These are phyloP conservation scores for Euura lappo DNA, from an alignment of 1,140 invertebrate genomes.

Conservation along the genomic window DNA sequence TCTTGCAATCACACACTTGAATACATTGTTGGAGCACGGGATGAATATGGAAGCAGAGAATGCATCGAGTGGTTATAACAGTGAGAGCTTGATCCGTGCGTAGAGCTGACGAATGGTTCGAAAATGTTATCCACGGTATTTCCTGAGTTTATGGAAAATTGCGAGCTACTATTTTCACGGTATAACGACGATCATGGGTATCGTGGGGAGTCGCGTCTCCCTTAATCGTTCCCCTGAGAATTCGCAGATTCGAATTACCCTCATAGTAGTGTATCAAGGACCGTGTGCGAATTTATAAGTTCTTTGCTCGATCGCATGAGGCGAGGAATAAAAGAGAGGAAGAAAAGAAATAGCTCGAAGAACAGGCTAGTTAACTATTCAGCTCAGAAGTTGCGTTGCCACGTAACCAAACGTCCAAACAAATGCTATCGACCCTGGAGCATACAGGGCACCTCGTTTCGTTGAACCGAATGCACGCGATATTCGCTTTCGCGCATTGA, in stretches of 20 bases:
- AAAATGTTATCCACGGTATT: neutral
- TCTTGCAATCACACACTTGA: too few species aligned
- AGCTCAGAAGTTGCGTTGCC: neutral
- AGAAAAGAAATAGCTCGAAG: neutral
- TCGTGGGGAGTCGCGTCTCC: neutral
- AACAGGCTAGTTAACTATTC: neutral
- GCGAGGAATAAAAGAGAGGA: too few species aligned
- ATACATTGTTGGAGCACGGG: too few species aligned
- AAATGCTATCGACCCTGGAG: neutral
- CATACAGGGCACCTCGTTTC: neutral
- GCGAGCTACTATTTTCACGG: neutral
- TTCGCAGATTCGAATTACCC: neutral
- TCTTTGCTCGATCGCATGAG: neutral
- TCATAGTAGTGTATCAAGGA: neutral
- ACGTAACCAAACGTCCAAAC: conserved; percentile 4
- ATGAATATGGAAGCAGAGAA: too few species aligned
- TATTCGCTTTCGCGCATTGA: neutral
- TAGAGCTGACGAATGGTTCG: neutral
- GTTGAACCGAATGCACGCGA: neutral
- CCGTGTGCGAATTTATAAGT: neutral
- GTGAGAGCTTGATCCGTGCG: neutral
- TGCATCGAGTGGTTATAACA: neutral
- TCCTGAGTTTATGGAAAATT: neutral
- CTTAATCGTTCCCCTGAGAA: neutral
- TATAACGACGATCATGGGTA: neutral